Base-by-base conservation (phyloP, 2,113 vertebrate species). In the Gobio gobio region DNA sequence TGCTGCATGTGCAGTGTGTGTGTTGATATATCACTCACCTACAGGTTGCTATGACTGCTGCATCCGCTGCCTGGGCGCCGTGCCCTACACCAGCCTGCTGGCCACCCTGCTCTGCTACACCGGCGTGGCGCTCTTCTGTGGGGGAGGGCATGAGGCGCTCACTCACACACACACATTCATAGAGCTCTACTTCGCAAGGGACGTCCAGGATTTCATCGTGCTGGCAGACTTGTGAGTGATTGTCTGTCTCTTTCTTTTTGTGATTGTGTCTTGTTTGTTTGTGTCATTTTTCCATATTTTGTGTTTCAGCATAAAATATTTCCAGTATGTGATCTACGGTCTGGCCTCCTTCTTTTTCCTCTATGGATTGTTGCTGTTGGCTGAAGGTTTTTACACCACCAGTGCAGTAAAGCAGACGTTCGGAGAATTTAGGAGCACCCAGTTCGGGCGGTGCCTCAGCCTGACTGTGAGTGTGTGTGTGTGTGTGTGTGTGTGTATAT, bases 341-440 rank as follows among this genome's bases (percentile, higher is more conserved):
- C 96, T 97, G 87, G 98, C 98, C 36, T 96, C 97, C 40, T 99
- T 99, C 95, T 99, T 99, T 95, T 99, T 99, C 95, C 96, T 99
- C 91, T 99, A 96, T 14, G 97, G 98, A 87, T 95, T 98, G 88
- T 94, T 99, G 93, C 94, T 99, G 90, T 91, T 99, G 94, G 98
- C 98, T 5, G 98, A 99, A 95, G 98, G 98, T 66, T 99, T 99
- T 94, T 99, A 99, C 94, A 96, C 97, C 92, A 99, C 98, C 0
- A 97, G 97, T 0, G 98, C 98, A 4, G 96, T 99, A 88, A 98
- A 97, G 93, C 97, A 99, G 95, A 97, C 97, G 85, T 98, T 98
- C 66, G 98, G 98, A 83, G 98, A 99, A 93, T 99, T 98, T 94
- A 96, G 95, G 94, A 98, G 97, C 93, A 99, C 97, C 89, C 94